phyloP scores from a whole-genome alignment of 2,888 invertebrate genomes.

The Fissipunctia ypsillon region DNA sequence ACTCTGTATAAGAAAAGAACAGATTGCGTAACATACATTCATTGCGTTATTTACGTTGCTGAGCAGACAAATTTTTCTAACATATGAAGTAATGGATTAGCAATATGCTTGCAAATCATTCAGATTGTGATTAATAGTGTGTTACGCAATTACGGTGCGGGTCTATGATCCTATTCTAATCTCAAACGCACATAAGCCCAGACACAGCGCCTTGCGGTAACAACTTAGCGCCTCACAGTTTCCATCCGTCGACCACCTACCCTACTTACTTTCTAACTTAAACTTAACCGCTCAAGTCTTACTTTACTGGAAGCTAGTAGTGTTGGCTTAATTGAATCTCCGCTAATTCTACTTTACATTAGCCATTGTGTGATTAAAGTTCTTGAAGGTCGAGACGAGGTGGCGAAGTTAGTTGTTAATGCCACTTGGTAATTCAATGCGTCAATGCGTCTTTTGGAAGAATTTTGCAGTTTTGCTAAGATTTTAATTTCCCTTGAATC shows the following conservation, averaged over 20 bases:
- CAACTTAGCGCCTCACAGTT: background rate
- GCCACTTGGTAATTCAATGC: constrained; percentile 25
- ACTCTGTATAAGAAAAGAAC: too few relatives aligned
- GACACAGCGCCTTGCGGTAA: background rate
- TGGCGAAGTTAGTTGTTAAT: constrained; percentile 36
- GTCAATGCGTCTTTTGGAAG: background rate
- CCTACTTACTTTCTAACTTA: background rate
- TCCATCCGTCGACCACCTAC: constrained; percentile 6
- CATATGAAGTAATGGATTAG: too few relatives aligned
- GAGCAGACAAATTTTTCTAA: too few relatives aligned
- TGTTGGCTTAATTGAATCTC: constrained; percentile 45
- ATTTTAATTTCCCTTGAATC: background rate
- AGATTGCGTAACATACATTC: too few relatives aligned
- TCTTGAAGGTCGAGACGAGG: constrained; percentile 29
- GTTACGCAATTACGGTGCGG: too few relatives aligned
- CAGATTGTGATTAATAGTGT: too few relatives aligned
- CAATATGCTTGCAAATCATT: too few relatives aligned
- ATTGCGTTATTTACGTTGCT: too few relatives aligned
- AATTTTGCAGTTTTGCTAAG: background rate
- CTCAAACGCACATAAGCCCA: too few relatives aligned
- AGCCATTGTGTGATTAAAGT: constrained; percentile 27
- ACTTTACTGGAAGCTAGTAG: constrained; percentile 7
- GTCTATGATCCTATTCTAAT: too few relatives aligned
- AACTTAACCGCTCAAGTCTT: constrained; percentile 5
- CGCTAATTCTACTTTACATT: constrained; percentile 47